Conservation (phyloP, 2,113 vertebrate species). For the Recurvirostra avosetta region DNA sequence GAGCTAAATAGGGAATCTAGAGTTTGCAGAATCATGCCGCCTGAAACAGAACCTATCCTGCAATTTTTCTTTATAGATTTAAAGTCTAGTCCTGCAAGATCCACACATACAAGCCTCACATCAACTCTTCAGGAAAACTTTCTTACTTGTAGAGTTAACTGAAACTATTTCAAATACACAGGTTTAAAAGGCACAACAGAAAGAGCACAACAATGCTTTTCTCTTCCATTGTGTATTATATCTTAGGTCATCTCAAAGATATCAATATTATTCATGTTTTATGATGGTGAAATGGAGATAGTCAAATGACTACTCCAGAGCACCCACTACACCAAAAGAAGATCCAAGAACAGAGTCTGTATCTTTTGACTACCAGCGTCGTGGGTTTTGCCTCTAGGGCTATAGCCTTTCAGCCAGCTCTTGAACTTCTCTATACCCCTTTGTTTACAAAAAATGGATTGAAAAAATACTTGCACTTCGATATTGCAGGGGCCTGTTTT, state of each 20-base stretch:
- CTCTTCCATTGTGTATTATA: neutral
- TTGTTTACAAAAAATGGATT: neutral
- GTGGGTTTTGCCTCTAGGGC: neutral
- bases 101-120: neutral
- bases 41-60: neutral
- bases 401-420: neutral
- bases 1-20: neutral
- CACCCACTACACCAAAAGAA: neutral
- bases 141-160: neutral
- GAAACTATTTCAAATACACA: fast-evolving
- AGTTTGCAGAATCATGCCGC: neutral
- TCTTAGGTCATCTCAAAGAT: neutral
- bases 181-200: neutral
- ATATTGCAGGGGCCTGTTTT: neutral
- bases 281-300: neutral
- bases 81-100: neutral
- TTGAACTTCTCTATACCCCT: neutral
- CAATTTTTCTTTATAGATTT: neutral
- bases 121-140: neutral
- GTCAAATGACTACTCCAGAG: neutral
- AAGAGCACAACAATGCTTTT: neutral
- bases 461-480: neutral
- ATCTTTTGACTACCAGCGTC: too few species aligned
- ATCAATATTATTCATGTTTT: neutral
- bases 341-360: neutral